Conservation (phyloP, 2,797 vertebrate species). For the Staurois parvus region DNA sequence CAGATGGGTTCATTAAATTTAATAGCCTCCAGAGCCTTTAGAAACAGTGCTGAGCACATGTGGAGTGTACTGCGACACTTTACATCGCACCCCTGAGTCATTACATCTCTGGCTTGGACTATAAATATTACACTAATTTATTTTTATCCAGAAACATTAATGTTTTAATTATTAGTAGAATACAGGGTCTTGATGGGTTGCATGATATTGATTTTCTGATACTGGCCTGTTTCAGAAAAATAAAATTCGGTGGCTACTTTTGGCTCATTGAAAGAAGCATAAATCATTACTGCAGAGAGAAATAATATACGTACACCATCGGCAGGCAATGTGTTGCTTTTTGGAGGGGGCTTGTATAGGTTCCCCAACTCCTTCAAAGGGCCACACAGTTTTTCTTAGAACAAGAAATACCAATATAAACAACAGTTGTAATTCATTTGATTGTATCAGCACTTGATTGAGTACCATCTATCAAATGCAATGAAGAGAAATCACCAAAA, state of each 20-base stretch:
- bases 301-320: neutral
- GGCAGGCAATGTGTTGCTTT: too few species aligned
- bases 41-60: constrained; percentile 83
- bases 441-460: too few species aligned
- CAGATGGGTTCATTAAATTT: constrained; percentile 94
- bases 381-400: too few species aligned
- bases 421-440: too few species aligned
- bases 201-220: neutral
- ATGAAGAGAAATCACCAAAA: too few species aligned
- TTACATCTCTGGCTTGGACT: constrained; percentile 78
- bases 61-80: constrained; percentile 84
- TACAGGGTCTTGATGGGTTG: neutral
- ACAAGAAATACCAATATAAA: too few species aligned
- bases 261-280: neutral
- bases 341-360: too few species aligned
- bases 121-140: constrained; percentile 80
- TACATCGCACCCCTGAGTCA: constrained; percentile 79
- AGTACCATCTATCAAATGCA: too few species aligned
- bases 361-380: too few species aligned
- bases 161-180: constrained; percentile 72
- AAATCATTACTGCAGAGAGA: neutral
- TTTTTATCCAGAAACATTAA: constrained; percentile 77
- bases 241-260: neutral
- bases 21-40: constrained; percentile 86
- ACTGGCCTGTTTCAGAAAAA: neutral